Conservation (phyloP, 2,888 invertebrate genomes). For the Cepaea hortensis region DNA sequence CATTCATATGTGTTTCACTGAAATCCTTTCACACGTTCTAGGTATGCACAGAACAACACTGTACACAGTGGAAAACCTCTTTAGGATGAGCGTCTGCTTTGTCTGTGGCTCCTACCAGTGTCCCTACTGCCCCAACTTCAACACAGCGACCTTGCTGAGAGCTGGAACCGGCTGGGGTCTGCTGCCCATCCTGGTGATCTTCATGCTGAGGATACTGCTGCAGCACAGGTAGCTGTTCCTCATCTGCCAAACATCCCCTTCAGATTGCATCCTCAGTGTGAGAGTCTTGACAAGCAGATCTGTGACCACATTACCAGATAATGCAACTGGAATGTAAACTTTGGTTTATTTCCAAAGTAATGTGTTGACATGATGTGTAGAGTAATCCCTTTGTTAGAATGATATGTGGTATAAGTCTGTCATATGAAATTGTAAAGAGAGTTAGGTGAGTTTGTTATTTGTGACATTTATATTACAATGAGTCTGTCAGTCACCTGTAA, state of each 20-base stretch:
- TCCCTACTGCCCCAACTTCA: conserved; percentile 76
- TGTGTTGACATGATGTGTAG: too few relatives aligned
- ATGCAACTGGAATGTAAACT: too few relatives aligned
- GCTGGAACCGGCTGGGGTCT: conserved; percentile 45
- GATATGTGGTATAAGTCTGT: too few relatives aligned
- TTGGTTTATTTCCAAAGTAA: too few relatives aligned
- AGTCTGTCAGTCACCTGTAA: too few relatives aligned
- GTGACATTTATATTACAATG: too few relatives aligned
- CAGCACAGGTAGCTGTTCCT: conserved; percentile 10
- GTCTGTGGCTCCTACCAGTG: conserved; percentile 77
- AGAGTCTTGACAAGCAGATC: neutral
- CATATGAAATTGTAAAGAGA: too few relatives aligned
- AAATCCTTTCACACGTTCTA: conserved; percentile 50
- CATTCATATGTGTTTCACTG: neutral
- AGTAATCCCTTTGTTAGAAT: too few relatives aligned
- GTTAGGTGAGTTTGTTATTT: too few relatives aligned
- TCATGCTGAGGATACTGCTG: conserved; percentile 8
- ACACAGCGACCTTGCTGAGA: conserved; percentile 65
- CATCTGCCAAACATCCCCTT: neutral
- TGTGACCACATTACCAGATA: neutral
- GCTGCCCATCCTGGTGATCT: neutral
- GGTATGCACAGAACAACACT: conserved; percentile 72
- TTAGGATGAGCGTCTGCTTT: conserved; percentile 75
- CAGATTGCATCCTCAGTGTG: neutral
- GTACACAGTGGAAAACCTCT: conserved; percentile 72